phyloP scores from a whole-genome alignment of 2,113 vertebrate species.

The Petroica traversi region DNA sequence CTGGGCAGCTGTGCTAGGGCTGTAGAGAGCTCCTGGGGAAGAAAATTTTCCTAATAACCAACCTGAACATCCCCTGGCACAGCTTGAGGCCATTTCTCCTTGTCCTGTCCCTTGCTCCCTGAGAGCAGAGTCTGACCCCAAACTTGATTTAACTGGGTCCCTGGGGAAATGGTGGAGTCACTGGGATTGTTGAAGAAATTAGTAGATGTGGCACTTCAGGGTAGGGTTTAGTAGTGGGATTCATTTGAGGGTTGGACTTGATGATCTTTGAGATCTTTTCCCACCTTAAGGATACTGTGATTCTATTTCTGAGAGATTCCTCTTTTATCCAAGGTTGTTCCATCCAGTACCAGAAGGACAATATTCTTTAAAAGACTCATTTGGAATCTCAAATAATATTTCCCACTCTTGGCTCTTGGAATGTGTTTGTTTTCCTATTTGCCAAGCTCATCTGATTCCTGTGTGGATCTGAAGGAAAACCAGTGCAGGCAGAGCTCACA shows the following conservation, averaged over 20 bases:
- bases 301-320: not conserved
- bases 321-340: not conserved
- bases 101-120: not conserved
- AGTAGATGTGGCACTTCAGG: fast-evolving
- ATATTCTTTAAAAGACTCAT: not conserved
- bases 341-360: not conserved
- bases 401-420: not conserved
- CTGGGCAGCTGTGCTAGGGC: not conserved
- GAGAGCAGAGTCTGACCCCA: fast-evolving
- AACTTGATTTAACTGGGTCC: not conserved
- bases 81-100: fast-evolving
- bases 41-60: not conserved
- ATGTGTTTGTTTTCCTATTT: not conserved
- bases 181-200: not conserved
- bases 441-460: not conserved
- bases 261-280: not conserved
- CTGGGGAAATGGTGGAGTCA: not conserved
- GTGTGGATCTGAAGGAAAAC: not conserved
- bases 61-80: not conserved
- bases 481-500: not conserved
- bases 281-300: not conserved
- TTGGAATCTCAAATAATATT: not conserved
- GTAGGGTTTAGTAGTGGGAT: not conserved
- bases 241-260: not conserved
- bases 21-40: fast-evolving